Percentiles rank a stretch among this genome's conserved stretches.
Evolutionary conservation across 2,113 vertebrate genomes (phyloP).

Genomic region (Epinephelus cyanopodus): DNA sequence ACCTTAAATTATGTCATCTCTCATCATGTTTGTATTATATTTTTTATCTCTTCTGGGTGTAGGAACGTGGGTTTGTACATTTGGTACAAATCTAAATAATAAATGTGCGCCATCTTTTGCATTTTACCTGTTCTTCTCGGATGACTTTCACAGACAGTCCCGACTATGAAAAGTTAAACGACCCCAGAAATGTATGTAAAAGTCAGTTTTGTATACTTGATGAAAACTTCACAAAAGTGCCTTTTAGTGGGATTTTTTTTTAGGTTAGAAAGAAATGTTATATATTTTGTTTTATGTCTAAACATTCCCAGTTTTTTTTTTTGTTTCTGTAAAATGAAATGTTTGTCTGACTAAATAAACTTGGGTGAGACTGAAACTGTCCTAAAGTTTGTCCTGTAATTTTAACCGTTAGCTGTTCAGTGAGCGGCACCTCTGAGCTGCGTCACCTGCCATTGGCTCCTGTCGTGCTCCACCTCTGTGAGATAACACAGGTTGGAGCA

Average conservation of each 20-base stretch:
- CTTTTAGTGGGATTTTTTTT: neutral
- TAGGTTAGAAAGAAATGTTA: neutral
- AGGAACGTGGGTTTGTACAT: neutral
- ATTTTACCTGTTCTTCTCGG: slow-evolving; percentile 3
- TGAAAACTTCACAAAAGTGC: slow-evolving; percentile 20
- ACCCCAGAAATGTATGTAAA: slow-evolving; percentile 6
- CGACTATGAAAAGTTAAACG: neutral
- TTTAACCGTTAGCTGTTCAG: neutral
- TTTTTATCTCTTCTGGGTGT: slow-evolving; percentile 5
- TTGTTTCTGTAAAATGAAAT: neutral
- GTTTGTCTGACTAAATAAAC: slow-evolving; percentile 64
- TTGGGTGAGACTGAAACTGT: slow-evolving; percentile 8
- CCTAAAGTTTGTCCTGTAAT: neutral
- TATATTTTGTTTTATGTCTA: slow-evolving; percentile 4
- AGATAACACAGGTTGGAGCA: slow-evolving; percentile 41
- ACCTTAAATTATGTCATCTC: slow-evolving; percentile 9
- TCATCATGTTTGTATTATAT: neutral
- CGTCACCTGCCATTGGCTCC: slow-evolving; percentile 41
- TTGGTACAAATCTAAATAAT: slow-evolving; percentile 4
- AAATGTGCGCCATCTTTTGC: neutral
- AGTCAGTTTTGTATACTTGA: slow-evolving; percentile 24
- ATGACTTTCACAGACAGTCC: neutral
- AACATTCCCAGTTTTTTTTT: slow-evolving; percentile 40
- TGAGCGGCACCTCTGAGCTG: neutral
- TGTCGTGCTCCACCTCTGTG: slow-evolving; percentile 39